A percentile compares a stretch with the other conserved stretches of the same genome.
phyloP scores from a whole-genome alignment of 1,140 invertebrate species.

The Diachasma alloeum region DNA sequence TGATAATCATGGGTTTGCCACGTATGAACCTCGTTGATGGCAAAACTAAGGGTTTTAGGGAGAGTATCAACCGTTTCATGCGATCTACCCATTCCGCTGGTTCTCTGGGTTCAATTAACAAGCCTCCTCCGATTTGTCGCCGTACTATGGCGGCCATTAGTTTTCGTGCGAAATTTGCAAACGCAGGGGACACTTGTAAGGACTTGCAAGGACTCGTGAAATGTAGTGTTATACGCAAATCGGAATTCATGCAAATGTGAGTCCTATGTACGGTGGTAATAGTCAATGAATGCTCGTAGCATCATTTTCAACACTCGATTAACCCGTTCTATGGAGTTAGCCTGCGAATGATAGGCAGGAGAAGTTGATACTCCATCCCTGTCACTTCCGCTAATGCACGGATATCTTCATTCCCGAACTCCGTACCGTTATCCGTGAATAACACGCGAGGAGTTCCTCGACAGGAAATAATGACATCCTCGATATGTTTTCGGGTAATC shows the following conservation, averaged over 20 bases:
- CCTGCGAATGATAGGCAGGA: slow-evolving; percentile 54
- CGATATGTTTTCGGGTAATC: neutral
- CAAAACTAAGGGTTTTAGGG: neutral
- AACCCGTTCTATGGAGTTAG: slow-evolving; percentile 54
- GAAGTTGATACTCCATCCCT: slow-evolving; percentile 41
- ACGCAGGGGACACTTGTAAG: slow-evolving; percentile 51
- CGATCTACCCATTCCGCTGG: neutral
- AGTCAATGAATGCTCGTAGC: slow-evolving; percentile 45
- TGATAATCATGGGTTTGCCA: neutral
- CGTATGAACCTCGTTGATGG: neutral
- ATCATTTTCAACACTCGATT: slow-evolving; percentile 55
- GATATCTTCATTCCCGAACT: slow-evolving; percentile 44
- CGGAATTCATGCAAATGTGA: slow-evolving; percentile 42
- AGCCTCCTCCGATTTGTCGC: neutral
- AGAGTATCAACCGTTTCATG: too few relatives aligned
- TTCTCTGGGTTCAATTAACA: neutral
- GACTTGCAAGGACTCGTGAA: too few relatives aligned
- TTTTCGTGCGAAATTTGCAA: slow-evolving; percentile 46
- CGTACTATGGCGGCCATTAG: neutral
- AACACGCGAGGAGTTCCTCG: too few relatives aligned
- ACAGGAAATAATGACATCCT: neutral
- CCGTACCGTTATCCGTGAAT: slow-evolving; percentile 28
- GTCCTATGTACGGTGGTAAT: slow-evolving; percentile 56
- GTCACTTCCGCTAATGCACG: neutral
- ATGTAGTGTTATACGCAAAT: slow-evolving; percentile 56